Evolutionary conservation across 1,140 invertebrate genomes (phyloP).

Genomic region (Drosophila insularis): DNA sequence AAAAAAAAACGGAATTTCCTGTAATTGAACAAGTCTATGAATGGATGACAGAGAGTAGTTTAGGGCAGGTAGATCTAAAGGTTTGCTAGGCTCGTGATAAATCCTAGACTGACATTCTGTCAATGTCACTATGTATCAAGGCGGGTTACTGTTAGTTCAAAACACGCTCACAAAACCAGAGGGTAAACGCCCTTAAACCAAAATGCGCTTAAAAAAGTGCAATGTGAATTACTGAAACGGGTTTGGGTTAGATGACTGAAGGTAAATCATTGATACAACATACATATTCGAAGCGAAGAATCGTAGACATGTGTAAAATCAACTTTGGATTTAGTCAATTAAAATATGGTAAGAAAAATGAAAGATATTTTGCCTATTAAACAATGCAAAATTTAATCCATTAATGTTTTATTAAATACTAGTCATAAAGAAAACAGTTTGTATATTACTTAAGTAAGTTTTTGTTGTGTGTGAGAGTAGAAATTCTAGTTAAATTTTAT

Average conservation of each 20-base stretch:
- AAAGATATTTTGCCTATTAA: too few species aligned
- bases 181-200: conserved; percentile 13
- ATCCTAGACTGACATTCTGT: conserved; percentile 49
- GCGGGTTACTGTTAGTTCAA: conserved; percentile 6
- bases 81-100: conserved; percentile 20
- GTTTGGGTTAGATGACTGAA: not conserved
- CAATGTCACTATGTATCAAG: conserved; percentile 44
- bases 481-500: too few species aligned
- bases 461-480: too few species aligned
- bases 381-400: too few species aligned
- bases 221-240: not conserved
- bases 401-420: too few species aligned
- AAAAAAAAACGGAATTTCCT: conserved; percentile 1
- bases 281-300: too few species aligned
- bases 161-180: conserved; percentile 5
- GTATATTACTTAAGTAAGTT: too few species aligned
- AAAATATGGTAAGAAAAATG: too few species aligned
- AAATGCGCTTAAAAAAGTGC: conserved; percentile 25
- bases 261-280: not conserved
- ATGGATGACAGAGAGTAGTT: conserved; percentile 1
- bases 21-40: conserved; percentile 8
- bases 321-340: too few species aligned
- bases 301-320: too few species aligned
- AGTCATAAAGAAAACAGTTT: too few species aligned
- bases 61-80: conserved; percentile 29